Evolutionary conservation across 2,797 vertebrate species (phyloP), one percentile per base, ranked within the genome.

Genomic region (Crenuchus spilurus): DNA sequence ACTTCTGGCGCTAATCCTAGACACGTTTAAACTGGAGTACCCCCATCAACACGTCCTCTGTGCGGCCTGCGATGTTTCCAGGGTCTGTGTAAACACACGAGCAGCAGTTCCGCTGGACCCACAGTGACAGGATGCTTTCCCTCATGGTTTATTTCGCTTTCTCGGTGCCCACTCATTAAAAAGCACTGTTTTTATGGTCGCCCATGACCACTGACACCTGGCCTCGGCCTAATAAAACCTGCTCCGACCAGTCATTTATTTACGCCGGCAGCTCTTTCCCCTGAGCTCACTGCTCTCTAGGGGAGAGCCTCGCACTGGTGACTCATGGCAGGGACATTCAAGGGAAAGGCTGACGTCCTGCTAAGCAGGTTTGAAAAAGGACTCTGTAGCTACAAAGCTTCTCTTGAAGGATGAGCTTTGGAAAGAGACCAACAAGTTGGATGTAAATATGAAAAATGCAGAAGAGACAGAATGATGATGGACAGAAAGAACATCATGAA

Each of bases 181-280:
- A 48, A 60, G 57, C 48, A 42, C 28, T 22, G 22, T 73, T 84
- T 54, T 72, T 61, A 76, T 48, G 61, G 71, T 63, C 63, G 54
- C 60, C 52, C 26, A 31, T 63, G 75, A 72, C 72, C 62, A 41
- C 80, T 75, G 81, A 84, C 80, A 72, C 80, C 82, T 74, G 77
- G 80, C 63, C 63, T 79, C 22, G 60, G 77, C 68, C 64, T 84
- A 85, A 89, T 77, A 82, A 85, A 89, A 85, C 73, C 80, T 70
- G 75, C 78, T 84, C 86, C 85, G 52, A 74, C 52, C 74, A 88
- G 85, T 81, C 84, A 83, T 83, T 88, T 90, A 88, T 89, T 88
- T 89, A 87, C 81, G 84, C 88, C 86, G 77, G 86, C 86, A 80
- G 81, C 82, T 83, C 60, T 71, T 70, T 73, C 52, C 16, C 54